Evolutionary conservation across 2,797 vertebrate species (phyloP).

Genomic region (Gambelia wislizenii): DNA sequence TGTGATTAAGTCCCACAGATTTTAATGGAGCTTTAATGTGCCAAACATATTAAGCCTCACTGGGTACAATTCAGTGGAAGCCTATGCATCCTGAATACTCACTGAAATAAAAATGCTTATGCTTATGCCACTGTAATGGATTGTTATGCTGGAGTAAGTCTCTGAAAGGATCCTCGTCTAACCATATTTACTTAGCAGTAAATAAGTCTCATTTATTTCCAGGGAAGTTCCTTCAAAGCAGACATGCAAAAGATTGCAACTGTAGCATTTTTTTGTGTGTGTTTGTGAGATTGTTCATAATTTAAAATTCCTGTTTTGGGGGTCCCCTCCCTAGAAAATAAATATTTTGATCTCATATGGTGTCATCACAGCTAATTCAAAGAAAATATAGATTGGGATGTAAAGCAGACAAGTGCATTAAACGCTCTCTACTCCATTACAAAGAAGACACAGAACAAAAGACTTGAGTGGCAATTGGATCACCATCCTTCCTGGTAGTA

Average conservation of each 20-base stretch:
- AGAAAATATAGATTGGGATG: not conserved
- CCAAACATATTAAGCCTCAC: conserved; percentile 1
- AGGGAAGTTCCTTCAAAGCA: not conserved
- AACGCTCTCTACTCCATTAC: not conserved
- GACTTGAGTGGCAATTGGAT: not conserved
- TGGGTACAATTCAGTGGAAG: not conserved
- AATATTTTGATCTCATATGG: not conserved
- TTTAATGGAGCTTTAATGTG: not conserved
- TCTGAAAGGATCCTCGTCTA: not conserved
- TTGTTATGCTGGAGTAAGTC: not conserved
- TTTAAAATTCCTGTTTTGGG: not conserved
- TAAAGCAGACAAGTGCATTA: not conserved
- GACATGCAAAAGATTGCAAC: not conserved
- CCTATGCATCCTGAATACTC: not conserved
- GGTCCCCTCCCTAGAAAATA: not conserved
- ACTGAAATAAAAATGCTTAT: not conserved
- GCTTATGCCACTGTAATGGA: too few species aligned
- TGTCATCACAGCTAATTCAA: not conserved
- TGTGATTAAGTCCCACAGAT: not conserved
- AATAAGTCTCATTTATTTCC: not conserved
- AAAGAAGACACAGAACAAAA: not conserved
- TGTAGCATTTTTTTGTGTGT: too few species aligned
- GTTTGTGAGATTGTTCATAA: not conserved
- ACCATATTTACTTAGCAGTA: not conserved
- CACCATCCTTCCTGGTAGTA: not conserved